phyloP scores from a whole-genome alignment of 2,113 vertebrate species.

The Eubucco bourcierii region DNA sequence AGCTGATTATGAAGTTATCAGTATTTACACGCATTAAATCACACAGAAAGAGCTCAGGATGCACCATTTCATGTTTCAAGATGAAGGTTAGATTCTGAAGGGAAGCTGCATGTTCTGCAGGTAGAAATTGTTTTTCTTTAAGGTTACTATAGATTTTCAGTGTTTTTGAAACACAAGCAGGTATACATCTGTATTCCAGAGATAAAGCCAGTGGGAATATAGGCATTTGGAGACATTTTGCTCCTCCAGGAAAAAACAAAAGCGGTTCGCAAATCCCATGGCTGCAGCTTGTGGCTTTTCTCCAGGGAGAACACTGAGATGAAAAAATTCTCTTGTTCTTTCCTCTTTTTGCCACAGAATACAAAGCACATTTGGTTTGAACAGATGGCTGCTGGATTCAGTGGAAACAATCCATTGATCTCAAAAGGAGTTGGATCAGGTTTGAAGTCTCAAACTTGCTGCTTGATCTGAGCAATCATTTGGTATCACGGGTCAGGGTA shows the following conservation, averaged over 20 bases:
- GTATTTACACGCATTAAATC: neutral
- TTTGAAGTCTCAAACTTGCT: slow-evolving; percentile 3
- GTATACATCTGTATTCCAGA: neutral
- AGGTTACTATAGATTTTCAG: neutral
- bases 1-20: neutral
- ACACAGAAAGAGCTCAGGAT: neutral
- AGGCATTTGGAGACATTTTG: neutral
- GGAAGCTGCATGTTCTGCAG: neutral
- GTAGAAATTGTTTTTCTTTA: neutral
- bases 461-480: slow-evolving; percentile 16
- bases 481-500: neutral
- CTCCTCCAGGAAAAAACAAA: slow-evolving; percentile 34
- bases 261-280: neutral
- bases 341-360: slow-evolving; percentile 10
- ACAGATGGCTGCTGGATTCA: slow-evolving; percentile 20
- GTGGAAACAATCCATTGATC: neutral
- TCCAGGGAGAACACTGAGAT: neutral
- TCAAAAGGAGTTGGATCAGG: neutral
- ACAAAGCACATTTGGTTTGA: slow-evolving; percentile 20
- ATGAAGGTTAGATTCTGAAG: neutral
- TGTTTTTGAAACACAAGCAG: neutral
- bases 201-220: slow-evolving; percentile 12
- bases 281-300: slow-evolving; percentile 23
- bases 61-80: neutral
- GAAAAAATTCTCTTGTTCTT: slow-evolving; percentile 1